These are phyloP conservation scores for Rhagonycha lutea DNA, from an alignment of 2,888 invertebrate genomes.

Conservation along the genomic window DNA sequence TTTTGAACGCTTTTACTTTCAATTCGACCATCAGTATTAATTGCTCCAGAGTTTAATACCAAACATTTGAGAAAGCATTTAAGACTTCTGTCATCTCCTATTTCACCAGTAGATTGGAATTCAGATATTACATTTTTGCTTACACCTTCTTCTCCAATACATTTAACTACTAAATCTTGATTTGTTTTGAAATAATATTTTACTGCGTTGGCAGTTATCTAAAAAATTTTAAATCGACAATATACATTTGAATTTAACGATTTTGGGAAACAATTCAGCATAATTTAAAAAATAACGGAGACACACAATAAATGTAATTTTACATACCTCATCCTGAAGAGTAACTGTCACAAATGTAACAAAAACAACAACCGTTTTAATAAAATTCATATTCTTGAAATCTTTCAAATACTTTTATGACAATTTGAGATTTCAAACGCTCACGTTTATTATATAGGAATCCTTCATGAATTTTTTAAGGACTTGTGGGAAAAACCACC, in stretches of 20 bases:
- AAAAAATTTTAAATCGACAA: neutral
- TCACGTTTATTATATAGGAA: neutral
- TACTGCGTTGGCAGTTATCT: neutral
- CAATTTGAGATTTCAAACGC: neutral
- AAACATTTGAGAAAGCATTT: neutral
- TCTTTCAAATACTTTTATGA: neutral
- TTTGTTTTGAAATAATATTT: neutral
- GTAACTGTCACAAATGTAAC: neutral
- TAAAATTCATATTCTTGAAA: neutral
- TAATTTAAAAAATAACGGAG: neutral
- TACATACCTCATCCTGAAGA: neutral
- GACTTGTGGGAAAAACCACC: neutral
- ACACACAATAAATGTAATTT: neutral
- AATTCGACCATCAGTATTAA: neutral
- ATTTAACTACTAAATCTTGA: neutral
- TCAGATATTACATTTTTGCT: neutral
- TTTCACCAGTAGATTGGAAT: neutral
- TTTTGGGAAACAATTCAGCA: neutral
- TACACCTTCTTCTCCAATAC: neutral
- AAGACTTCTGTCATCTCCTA: neutral
- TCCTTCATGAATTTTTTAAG: neutral
- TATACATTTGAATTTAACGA: neutral
- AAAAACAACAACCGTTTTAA: neutral
- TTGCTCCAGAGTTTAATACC: neutral
- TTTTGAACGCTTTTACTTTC: neutral